These are phyloP conservation scores for Rhyacophila evoluta DNA, from an alignment of 2,888 invertebrate species.

Conservation along the genomic window DNA sequence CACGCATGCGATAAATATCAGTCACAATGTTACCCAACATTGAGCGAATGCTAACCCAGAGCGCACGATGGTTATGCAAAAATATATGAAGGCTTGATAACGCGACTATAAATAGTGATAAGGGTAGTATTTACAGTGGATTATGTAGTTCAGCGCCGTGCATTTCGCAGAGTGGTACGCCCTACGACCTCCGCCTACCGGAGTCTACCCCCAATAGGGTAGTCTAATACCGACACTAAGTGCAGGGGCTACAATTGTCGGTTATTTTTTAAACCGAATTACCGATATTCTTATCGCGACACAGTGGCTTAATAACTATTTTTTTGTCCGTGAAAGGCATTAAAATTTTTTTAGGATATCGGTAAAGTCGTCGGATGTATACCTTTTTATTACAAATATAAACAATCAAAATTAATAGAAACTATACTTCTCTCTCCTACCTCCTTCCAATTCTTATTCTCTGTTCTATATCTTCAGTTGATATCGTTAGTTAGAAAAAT, in stretches of 20 bases:
- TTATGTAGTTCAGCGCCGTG: conserved; percentile 26
- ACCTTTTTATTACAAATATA: too few relatives aligned
- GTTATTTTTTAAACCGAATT: too few relatives aligned
- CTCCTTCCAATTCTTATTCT: too few relatives aligned
- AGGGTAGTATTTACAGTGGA: not conserved
- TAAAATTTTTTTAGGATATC: too few relatives aligned
- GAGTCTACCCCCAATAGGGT: not conserved
- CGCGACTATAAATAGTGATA: not conserved
- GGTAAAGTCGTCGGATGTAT: too few relatives aligned
- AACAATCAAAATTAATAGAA: too few relatives aligned
- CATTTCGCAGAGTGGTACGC: conserved; percentile 43
- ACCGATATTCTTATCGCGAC: too few relatives aligned
- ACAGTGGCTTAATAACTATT: too few relatives aligned
- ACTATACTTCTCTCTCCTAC: too few relatives aligned
- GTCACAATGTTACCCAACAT: not conserved
- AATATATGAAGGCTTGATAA: not conserved
- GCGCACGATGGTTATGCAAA: not conserved
- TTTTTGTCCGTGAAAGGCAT: too few relatives aligned
- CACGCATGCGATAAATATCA: conserved; percentile 2
- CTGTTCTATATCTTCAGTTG: too few relatives aligned
- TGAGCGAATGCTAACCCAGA: not conserved
- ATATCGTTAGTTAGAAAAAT: too few relatives aligned
- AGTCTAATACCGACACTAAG: not conserved
- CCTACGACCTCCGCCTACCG: conserved; percentile 31
- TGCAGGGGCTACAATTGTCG: conserved; percentile 17